These are phyloP conservation scores for Leptopilina syphax DNA, from an alignment of 2,888 invertebrate species.

Conservation along the genomic window DNA sequence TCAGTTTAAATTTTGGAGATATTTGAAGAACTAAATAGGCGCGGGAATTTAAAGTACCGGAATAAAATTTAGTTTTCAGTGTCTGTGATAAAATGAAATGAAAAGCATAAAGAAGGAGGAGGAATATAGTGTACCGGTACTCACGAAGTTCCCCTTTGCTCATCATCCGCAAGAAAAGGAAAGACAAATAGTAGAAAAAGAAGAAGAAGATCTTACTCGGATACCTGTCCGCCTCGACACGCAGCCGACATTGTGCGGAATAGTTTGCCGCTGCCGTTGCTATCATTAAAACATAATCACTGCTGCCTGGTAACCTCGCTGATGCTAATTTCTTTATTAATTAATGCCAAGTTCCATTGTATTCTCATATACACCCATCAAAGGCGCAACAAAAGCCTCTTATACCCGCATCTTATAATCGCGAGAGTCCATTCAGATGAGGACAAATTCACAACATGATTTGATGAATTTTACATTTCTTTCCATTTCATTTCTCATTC, in stretches of 20 bases:
- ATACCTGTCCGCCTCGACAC: constrained; percentile 51
- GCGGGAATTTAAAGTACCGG: too few species aligned
- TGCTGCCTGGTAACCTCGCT: constrained; percentile 67
- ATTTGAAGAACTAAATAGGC: too few species aligned
- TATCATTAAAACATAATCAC: constrained; percentile 75
- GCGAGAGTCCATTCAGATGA: constrained; percentile 29
- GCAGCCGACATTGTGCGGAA: constrained; percentile 60
- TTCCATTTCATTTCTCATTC: not conserved
- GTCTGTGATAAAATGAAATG: constrained; percentile 4
- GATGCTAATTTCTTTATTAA: constrained; percentile 74
- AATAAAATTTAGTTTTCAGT: constrained; percentile 47
- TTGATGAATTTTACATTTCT: not conserved
- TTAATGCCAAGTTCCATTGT: constrained; percentile 74
- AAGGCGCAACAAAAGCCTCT: constrained; percentile 57
- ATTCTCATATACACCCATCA: constrained; percentile 59
- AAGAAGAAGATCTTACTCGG: constrained; percentile 57
- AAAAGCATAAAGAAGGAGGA: not conserved
- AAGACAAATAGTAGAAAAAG: constrained; percentile 43
- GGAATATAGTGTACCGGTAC: not conserved
- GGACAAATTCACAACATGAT: constrained; percentile 2
- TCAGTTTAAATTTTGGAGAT: too few species aligned
- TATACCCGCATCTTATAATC: constrained; percentile 48
- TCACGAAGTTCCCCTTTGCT: constrained; percentile 37
- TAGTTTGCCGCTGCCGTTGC: constrained; percentile 62
- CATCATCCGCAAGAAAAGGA: constrained; percentile 36